Percentiles rank a stretch among this genome's conserved stretches.
These are phyloP conservation scores for Tuta absoluta DNA, from an alignment of 2,888 invertebrate species.

Conservation along the genomic window DNA sequence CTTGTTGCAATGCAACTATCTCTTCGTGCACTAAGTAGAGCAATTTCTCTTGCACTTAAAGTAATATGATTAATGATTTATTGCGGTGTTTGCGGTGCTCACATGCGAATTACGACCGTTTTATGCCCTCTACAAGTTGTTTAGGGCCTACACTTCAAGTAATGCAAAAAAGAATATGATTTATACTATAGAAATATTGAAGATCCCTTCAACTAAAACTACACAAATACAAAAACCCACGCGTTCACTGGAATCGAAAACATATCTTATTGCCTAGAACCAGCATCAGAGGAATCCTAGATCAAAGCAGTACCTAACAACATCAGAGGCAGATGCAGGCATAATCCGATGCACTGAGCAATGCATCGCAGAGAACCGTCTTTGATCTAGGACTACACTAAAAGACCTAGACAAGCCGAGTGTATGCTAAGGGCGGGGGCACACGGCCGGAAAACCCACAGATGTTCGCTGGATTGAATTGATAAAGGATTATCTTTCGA, in stretches of 20 bases:
- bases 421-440: conserved; percentile 10
- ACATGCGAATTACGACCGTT: too few species aligned
- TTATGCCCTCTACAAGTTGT: too few species aligned
- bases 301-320: conserved; percentile 4
- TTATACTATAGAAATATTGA: too few species aligned
- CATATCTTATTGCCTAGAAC: background rate
- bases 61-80: conserved; percentile 2
- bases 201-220: background rate
- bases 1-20: conserved; percentile 21
- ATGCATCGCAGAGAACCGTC: conserved; percentile 5
- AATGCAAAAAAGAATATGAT: too few species aligned
- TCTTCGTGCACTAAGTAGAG: conserved; percentile 8
- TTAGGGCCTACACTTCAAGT: too few species aligned
- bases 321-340: background rate
- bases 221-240: background rate
- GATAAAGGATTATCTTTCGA: conserved; percentile 12
- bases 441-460: conserved; percentile 12
- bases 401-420: conserved; percentile 11
- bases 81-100: too few species aligned
- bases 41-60: conserved; percentile 14
- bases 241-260: background rate
- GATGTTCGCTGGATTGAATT: conserved; percentile 4
- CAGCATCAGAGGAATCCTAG: background rate
- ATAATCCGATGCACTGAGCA: conserved; percentile 16
- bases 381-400: conserved; percentile 21